These are phyloP conservation scores for Pammene fasciana DNA, from an alignment of 2,888 invertebrate species.

Conservation along the genomic window DNA sequence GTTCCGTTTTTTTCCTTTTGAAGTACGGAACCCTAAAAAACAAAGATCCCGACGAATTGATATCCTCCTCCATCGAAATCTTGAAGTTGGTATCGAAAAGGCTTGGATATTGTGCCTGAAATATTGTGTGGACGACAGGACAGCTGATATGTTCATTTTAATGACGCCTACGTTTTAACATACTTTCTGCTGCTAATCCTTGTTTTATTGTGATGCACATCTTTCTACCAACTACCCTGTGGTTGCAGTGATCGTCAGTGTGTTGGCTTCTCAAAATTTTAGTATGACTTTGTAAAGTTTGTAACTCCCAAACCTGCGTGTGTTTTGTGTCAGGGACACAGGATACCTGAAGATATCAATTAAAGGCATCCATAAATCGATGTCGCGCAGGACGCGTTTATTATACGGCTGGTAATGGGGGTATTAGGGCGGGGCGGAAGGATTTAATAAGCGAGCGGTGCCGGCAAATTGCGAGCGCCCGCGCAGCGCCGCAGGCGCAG, in stretches of 20 bases:
- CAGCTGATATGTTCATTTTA: too few relatives aligned
- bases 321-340: constrained; percentile 15
- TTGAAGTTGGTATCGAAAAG: too few relatives aligned
- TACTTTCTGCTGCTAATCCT: too few relatives aligned
- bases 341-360: constrained; percentile 22
- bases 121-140: too few relatives aligned
- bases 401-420: constrained; percentile 79
- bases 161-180: too few relatives aligned
- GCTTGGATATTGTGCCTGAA: too few relatives aligned
- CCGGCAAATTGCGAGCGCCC: constrained; percentile 70
- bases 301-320: neutral
- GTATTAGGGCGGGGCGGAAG: constrained; percentile 79
- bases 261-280: neutral
- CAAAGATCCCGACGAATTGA: too few relatives aligned
- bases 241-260: neutral
- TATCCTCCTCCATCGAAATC: too few relatives aligned
- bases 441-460: constrained; percentile 80
- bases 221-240: too few relatives aligned
- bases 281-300: neutral
- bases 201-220: too few relatives aligned
- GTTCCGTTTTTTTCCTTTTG: too few relatives aligned
- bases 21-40: too few relatives aligned
- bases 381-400: constrained; percentile 54
- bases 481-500: constrained; percentile 64
- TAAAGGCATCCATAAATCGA: constrained; percentile 26